Percentiles rank a stretch among this genome's conserved stretches.
Conservation (phyloP, 2,888 invertebrate species). For the Philopedon plagiatum region DNA sequence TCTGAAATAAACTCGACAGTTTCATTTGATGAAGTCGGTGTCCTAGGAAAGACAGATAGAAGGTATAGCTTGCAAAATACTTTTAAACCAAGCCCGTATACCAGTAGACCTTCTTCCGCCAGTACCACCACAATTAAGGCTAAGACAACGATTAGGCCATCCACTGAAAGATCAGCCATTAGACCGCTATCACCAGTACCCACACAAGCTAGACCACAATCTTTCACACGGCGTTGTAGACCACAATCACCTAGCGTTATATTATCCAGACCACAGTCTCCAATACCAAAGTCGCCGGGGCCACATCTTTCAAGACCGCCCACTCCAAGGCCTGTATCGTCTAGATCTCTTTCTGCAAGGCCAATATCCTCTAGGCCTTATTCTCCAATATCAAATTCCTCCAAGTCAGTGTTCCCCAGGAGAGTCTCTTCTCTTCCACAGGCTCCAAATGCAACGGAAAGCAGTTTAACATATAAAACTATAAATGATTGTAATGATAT, state of each 20-base stretch:
- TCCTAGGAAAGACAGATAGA: background rate
- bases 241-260: background rate
- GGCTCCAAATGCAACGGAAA: conserved; percentile 4
- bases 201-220: background rate
- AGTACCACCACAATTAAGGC: conserved; percentile 26
- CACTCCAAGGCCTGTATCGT: background rate
- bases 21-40: conserved; percentile 17
- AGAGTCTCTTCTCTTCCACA: background rate
- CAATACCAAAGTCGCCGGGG: background rate
- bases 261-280: background rate
- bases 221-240: background rate
- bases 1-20: conserved; percentile 20
- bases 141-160: conserved; percentile 23
- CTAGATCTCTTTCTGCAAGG: background rate
- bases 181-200: conserved; percentile 1
- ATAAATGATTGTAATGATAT: conserved; percentile 38
- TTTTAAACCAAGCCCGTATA: conserved; percentile 13
- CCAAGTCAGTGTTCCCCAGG: background rate
- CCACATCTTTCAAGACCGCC: background rate
- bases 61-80: background rate
- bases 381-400: conserved; percentile 4
- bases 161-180: conserved; percentile 1
- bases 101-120: conserved; percentile 28
- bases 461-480: conserved; percentile 9
- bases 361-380: background rate